Conservation (phyloP, 2,113 vertebrate species). For the Conger conger region DNA sequence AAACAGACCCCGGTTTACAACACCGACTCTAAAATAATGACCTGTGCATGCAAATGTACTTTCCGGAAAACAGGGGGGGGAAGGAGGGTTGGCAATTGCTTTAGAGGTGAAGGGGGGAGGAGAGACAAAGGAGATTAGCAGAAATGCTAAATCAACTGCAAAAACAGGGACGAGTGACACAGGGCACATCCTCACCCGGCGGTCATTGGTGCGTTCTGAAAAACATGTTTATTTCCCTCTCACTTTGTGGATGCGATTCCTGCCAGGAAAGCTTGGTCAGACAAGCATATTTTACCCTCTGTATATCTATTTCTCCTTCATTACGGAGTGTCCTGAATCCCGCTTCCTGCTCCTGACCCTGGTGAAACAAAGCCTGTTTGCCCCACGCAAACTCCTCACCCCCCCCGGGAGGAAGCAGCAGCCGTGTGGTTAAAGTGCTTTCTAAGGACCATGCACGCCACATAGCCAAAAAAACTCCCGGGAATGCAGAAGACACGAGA, state of each 20-base stretch:
- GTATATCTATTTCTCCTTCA: not conserved
- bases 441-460: not conserved
- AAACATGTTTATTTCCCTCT: not conserved
- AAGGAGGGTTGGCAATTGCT: not conserved
- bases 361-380: constrained; percentile 27
- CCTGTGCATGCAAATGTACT: not conserved
- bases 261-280: not conserved
- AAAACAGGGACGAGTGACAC: not conserved
- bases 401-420: not conserved
- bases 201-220: not conserved
- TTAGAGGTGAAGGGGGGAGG: not conserved
- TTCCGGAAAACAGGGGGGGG: not conserved
- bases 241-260: not conserved
- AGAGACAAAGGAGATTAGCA: not conserved
- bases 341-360: constrained; percentile 35
- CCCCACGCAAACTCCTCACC: not conserved
- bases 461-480: not conserved
- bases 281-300: not conserved
- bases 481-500: not conserved
- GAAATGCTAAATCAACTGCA: not conserved
- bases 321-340: not conserved
- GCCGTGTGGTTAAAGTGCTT: not conserved
- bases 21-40: constrained; percentile 1
- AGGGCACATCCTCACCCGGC: not conserved
- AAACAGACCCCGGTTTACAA: not conserved